Base-by-base conservation (phyloP, 92 coral and sea anemone species). In the Micromussa lordhowensis region DNA sequence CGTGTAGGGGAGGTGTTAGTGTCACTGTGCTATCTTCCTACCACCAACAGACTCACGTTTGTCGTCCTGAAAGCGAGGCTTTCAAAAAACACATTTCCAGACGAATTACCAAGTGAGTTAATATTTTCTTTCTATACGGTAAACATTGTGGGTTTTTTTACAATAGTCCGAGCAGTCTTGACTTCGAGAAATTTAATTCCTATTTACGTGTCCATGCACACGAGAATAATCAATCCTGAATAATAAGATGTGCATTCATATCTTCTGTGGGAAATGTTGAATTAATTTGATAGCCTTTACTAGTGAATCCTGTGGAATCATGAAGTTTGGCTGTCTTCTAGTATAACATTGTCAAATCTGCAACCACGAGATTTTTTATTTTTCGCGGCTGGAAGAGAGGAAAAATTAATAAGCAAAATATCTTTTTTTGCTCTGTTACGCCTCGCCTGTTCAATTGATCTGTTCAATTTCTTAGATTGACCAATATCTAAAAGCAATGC, bases 31-130 rank as follows among this genome's bases (percentile, higher is more conserved):
- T 97, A 97, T 78, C 93, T 97, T 18, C 99, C 99, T 1, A 97
- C 99, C 76, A 92, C 99, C 77, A 96, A 95, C 53, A 93, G 99
- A 58, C 91, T 97, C 38, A 97, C 99, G 30, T 90, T 97, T 88
- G 99, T 97, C 26, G 95, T 97, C 81, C 94, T 97, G 68, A 97
- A 97, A 90, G 96, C 98, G 78, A 93, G 98, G 79, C 94, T 97
- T 22, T 96, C 95, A 6, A 94, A 88, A 55, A 94, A 70, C 29
- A 84, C 89, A 68, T 22, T 94, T 59, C 89, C 90, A 12, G 90
- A 85, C 35, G 84, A 71, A 5, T 24, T 93, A 49, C 99, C 99
- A 78, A 94, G 99, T 97, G 90, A 95, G 99, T 91, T 12, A 26
- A 77, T 19, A 55, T 72, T 19, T 21, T 36, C 4, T 19, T 21